These are phyloP conservation scores for Plebejus anna DNA, from an alignment of 2,888 invertebrate genomes.

Conservation along the genomic window DNA sequence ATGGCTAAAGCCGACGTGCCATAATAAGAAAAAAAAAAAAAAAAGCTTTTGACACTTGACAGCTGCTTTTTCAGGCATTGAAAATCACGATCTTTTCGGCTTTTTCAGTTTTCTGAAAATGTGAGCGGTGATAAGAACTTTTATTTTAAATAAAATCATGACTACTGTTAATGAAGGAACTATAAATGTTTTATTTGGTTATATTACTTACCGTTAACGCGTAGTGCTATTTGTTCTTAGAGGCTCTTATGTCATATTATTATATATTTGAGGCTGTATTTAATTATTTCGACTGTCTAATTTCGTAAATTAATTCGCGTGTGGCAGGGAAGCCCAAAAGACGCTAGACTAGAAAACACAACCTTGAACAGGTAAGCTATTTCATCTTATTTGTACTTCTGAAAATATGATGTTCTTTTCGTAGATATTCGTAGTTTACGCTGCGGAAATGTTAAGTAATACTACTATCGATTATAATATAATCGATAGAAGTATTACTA, in stretches of 20 bases:
- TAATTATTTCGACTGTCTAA: not conserved
- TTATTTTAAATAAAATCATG: not conserved
- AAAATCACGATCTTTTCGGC: not conserved
- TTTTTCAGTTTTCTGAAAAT: conserved; percentile 9
- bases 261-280: not conserved
- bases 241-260: not conserved
- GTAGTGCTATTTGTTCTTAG: not conserved
- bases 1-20: no score
- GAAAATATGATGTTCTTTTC: not conserved
- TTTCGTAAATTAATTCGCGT: not conserved
- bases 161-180: not conserved
- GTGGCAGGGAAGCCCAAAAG: not conserved
- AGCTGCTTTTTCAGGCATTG: not conserved
- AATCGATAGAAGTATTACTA: no score
- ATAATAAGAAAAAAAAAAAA: no score
- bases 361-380: conserved; percentile 12
- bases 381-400: not conserved
- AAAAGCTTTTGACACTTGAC: not conserved
- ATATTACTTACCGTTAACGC: not conserved
- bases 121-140: not conserved
- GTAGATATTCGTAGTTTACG: not conserved
- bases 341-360: conserved; percentile 1
- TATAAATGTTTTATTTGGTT: not conserved
- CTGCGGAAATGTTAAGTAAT: not conserved
- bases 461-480: not conserved